Evolutionary conservation across 2,113 vertebrate species (phyloP).

Genomic region (Takifugu bimaculatus): DNA sequence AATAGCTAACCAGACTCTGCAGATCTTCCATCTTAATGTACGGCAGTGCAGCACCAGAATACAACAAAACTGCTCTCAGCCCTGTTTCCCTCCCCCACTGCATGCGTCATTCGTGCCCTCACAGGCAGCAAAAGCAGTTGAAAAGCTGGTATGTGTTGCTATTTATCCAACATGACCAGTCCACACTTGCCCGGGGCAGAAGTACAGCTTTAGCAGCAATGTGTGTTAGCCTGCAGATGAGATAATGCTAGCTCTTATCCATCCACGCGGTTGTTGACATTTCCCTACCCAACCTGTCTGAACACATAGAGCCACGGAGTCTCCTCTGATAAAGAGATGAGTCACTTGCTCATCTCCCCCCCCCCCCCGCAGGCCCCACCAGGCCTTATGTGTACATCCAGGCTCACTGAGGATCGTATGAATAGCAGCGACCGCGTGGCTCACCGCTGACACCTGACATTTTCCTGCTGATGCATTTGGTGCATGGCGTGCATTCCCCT

Average conservation of each 20-base stretch:
- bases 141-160: conserved; percentile 27
- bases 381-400: conserved; percentile 72
- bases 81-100: conserved; percentile 15
- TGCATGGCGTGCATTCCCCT: conserved; percentile 66
- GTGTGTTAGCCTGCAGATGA: conserved; percentile 54
- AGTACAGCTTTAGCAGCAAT: conserved; percentile 34
- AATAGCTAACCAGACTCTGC: too few species aligned
- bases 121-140: not conserved
- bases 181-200: conserved; percentile 44
- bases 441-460: conserved; percentile 74
- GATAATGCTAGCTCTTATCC: conserved; percentile 63
- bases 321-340: conserved; percentile 67
- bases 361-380: conserved; percentile 43
- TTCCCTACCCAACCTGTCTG: conserved; percentile 63
- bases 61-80: conserved; percentile 32
- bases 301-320: conserved; percentile 51
- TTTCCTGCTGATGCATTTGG: conserved; percentile 69
- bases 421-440: conserved; percentile 68
- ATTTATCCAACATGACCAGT: conserved; percentile 44
- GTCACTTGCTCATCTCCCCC: conserved; percentile 56
- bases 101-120: conserved; percentile 14
- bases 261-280: conserved; percentile 61
- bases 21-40: too few species aligned
- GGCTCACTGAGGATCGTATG: conserved; percentile 63
- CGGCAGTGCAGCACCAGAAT: too few species aligned